Percentiles rank a stretch among this genome's conserved stretches.
Evolutionary conservation across 2,797 vertebrate genomes (phyloP).

Genomic region (Austrolebias charrua): DNA sequence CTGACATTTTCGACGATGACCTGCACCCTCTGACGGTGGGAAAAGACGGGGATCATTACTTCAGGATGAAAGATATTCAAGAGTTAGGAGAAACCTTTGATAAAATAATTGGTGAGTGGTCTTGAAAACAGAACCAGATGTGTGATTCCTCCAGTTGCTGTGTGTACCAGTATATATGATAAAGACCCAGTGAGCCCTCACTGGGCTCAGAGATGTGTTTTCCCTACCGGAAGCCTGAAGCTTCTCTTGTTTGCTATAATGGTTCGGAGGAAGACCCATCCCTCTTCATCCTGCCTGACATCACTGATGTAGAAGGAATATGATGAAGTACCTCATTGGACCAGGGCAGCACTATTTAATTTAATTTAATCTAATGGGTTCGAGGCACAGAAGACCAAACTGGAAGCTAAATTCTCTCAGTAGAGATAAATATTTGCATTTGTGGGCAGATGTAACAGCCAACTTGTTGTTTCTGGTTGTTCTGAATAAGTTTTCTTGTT

Average conservation of each 20-base stretch:
- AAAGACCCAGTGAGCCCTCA: constrained; percentile 1
- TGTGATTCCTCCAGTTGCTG: background rate
- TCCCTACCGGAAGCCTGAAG: constrained; percentile 2
- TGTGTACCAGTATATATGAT: background rate
- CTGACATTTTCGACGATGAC: constrained; percentile 23
- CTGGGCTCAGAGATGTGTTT: constrained; percentile 14
- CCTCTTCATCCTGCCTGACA: constrained; percentile 15
- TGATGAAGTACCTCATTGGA: constrained; percentile 10
- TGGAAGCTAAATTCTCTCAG: background rate
- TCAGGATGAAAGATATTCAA: constrained; percentile 10
- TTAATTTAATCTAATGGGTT: constrained; percentile 4
- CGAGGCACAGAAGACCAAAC: background rate
- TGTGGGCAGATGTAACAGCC: background rate
- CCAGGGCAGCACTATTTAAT: background rate
- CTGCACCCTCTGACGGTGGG: constrained; percentile 46
- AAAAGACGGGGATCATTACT: constrained; percentile 43
- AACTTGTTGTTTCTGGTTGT: background rate
- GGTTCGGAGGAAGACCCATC: constrained; percentile 8
- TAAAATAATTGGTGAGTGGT: constrained; percentile 61
- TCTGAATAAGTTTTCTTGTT: background rate
- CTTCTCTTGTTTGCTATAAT: constrained; percentile 25
- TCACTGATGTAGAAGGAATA: constrained; percentile 8
- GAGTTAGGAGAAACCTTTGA: constrained; percentile 56
- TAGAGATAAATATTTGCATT: background rate
- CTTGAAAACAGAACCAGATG: background rate